Percentiles rank a stretch among this genome's conserved stretches.
Evolutionary conservation across 2,888 invertebrate species (phyloP).

Genomic region (Drosophila rubida): DNA sequence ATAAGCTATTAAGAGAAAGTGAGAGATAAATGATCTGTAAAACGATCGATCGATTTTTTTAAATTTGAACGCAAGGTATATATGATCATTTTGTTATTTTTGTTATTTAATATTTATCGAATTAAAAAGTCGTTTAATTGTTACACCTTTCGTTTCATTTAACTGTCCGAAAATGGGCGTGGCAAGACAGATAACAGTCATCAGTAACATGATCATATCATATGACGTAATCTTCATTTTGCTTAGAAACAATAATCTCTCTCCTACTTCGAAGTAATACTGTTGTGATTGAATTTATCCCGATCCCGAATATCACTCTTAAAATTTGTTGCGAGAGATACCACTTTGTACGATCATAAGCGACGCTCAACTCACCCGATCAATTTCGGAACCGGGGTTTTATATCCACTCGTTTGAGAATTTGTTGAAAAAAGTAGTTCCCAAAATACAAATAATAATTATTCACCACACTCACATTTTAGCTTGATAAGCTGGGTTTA

Average conservation of each 20-base stretch:
- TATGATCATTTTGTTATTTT: slow-evolving; percentile 24
- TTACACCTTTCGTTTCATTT: neutral
- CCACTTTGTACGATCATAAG: neutral
- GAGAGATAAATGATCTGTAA: too few species aligned
- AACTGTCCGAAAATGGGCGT: neutral
- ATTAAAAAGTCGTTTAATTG: neutral
- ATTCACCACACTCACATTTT: too few species aligned
- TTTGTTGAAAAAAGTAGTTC: neutral
- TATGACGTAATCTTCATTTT: neutral
- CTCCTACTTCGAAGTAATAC: neutral
- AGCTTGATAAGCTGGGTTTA: too few species aligned
- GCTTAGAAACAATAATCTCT: neutral
- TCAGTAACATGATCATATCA: neutral
- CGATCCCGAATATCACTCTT: too few species aligned
- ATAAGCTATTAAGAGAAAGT: too few species aligned
- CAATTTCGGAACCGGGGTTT: neutral
- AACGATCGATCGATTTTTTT: too few species aligned
- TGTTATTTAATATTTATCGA: neutral
- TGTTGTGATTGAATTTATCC: neutral
- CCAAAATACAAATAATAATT: too few species aligned
- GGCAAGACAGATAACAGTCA: neutral
- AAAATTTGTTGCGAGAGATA: too few species aligned
- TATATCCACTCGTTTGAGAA: neutral
- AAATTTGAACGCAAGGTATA: too few species aligned
- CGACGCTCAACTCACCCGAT: neutral